Evolutionary conservation across 2,888 invertebrate species (phyloP).

Genomic region (Ornithoptera alexandrae): DNA sequence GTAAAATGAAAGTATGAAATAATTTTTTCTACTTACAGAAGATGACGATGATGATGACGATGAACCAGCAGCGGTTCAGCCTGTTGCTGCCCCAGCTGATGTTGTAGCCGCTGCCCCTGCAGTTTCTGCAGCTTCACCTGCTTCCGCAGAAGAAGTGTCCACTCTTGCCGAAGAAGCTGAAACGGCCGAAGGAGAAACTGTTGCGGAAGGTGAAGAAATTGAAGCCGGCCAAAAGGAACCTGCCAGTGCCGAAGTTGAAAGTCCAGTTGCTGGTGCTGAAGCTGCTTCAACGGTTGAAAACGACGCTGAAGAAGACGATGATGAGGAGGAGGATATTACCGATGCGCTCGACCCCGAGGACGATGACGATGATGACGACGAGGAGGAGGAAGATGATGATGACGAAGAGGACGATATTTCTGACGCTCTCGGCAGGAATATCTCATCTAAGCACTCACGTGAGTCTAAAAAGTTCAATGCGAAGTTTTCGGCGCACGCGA

Average conservation of each 20-base stretch:
- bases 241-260: slow-evolving; percentile 61
- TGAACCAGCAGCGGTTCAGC: slow-evolving; percentile 71
- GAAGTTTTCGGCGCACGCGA: slow-evolving; percentile 62
- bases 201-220: slow-evolving; percentile 64
- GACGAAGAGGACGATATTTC: slow-evolving; percentile 83
- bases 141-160: slow-evolving; percentile 54
- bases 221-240: slow-evolving; percentile 70
- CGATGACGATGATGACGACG: slow-evolving; percentile 84
- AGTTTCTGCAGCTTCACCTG: slow-evolving; percentile 47
- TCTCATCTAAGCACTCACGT: slow-evolving; percentile 83
- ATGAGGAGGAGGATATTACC: slow-evolving; percentile 79
- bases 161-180: slow-evolving; percentile 54
- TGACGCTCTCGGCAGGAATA: slow-evolving; percentile 81
- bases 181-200: slow-evolving; percentile 59
- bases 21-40: slow-evolving; percentile 38
- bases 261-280: slow-evolving; percentile 51
- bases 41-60: slow-evolving; percentile 83
- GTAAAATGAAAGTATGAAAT: not conserved
- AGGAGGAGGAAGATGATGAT: slow-evolving; percentile 83
- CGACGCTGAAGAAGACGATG: slow-evolving; percentile 78
- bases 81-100: slow-evolving; percentile 69
- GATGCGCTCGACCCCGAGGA: slow-evolving; percentile 81
- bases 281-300: slow-evolving; percentile 57
- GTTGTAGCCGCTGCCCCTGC: slow-evolving; percentile 63
- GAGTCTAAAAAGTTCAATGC: slow-evolving; percentile 87